Percentiles rank a stretch among this genome's conserved stretches.
Evolutionary conservation across 2,113 vertebrate species (phyloP).

Genomic region (Hippoglossus stenolepis): DNA sequence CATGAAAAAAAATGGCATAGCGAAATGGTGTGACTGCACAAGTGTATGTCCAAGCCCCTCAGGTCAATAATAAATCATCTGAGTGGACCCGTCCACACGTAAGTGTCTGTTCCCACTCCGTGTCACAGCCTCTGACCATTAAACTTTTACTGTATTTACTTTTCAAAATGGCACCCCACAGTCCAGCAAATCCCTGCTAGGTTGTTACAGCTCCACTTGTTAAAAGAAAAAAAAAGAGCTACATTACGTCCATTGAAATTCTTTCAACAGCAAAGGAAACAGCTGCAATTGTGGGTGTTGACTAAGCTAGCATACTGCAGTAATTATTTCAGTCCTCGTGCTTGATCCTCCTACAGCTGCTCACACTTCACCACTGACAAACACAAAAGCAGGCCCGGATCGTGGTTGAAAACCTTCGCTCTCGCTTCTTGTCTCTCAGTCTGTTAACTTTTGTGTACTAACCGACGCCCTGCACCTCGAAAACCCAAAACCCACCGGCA

Average conservation of each 20-base stretch:
- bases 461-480: slow-evolving; percentile 41
- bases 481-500: slow-evolving; percentile 56
- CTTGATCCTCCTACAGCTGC: slow-evolving; percentile 75
- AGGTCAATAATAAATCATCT: slow-evolving; percentile 59
- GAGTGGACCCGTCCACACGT: slow-evolving; percentile 53
- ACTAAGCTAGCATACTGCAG: slow-evolving; percentile 59
- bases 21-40: slow-evolving; percentile 33
- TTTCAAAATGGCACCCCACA: slow-evolving; percentile 50
- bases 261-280: slow-evolving; percentile 68
- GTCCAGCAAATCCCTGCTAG: slow-evolving; percentile 13
- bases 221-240: slow-evolving; percentile 5
- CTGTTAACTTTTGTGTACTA: slow-evolving; percentile 48
- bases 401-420: slow-evolving; percentile 29
- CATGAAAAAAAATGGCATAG: slow-evolving; percentile 19
- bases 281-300: slow-evolving; percentile 62
- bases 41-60: slow-evolving; percentile 41
- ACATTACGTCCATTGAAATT: slow-evolving; percentile 47
- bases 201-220: slow-evolving; percentile 9
- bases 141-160: slow-evolving; percentile 67
- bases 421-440: slow-evolving; percentile 49
- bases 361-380: slow-evolving; percentile 66
- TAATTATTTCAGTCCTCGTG: slow-evolving; percentile 70
- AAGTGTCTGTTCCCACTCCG: slow-evolving; percentile 48
- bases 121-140: slow-evolving; percentile 45
- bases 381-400: slow-evolving; percentile 47